Percentiles rank a stretch among this genome's conserved stretches.
phyloP scores from a whole-genome alignment of 2,888 invertebrate species.

The Rotaria macrura region DNA sequence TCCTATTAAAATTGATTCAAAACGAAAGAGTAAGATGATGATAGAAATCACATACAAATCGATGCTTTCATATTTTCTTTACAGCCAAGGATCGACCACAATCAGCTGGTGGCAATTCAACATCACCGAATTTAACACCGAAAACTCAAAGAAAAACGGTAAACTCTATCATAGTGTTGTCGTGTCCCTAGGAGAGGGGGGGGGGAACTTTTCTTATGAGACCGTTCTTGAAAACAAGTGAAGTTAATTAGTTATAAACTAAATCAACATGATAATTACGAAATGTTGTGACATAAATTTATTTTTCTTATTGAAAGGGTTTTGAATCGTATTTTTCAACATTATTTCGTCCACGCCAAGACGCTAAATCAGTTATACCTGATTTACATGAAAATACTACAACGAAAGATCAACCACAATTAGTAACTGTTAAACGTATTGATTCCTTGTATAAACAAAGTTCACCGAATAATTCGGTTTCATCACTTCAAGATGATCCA shows the following conservation, averaged over 20 bases:
- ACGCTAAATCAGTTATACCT: not conserved
- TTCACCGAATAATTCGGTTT: not conserved
- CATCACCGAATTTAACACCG: not conserved
- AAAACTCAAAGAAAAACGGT: slow-evolving; percentile 8
- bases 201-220: too few species aligned
- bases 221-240: too few species aligned
- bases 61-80: too few species aligned
- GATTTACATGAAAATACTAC: not conserved
- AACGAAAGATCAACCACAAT: slow-evolving; percentile 4
- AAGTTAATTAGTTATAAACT: too few species aligned
- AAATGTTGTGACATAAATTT: too few species aligned
- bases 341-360: not conserved
- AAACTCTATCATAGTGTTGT: too few species aligned
- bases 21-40: not conserved
- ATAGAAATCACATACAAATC: too few species aligned
- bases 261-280: too few species aligned
- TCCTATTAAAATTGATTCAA: not conserved
- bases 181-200: too few species aligned
- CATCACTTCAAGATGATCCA: not conserved
- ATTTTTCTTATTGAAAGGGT: not conserved
- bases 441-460: not conserved
- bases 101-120: not conserved
- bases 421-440: not conserved
- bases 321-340: not conserved
- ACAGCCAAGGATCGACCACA: not conserved